Conservation (phyloP, 2,797 vertebrate genomes). For the Chloroceryle inda region DNA sequence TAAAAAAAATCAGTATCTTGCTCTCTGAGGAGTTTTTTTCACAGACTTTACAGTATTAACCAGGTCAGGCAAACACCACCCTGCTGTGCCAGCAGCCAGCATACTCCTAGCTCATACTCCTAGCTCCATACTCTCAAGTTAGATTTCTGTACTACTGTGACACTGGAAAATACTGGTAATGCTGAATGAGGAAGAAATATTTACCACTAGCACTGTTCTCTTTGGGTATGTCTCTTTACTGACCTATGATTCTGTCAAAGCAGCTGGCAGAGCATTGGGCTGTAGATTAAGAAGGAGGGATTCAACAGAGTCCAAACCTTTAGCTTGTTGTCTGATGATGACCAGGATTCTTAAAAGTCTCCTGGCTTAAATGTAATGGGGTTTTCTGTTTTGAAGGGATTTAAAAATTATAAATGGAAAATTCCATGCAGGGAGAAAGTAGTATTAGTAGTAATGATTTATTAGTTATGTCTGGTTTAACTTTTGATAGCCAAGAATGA, state of each 20-base stretch:
- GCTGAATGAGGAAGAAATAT: background rate
- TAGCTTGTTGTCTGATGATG: background rate
- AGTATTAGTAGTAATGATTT: background rate
- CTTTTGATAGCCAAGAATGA: background rate
- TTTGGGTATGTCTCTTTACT: background rate
- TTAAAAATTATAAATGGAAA: background rate
- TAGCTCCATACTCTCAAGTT: background rate
- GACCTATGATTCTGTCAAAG: background rate
- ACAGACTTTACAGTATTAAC: background rate
- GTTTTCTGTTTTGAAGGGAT: background rate
- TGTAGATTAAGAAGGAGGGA: background rate
- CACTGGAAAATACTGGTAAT: background rate
- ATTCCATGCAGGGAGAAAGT: background rate
- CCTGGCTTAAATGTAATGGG: background rate
- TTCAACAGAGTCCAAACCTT: background rate
- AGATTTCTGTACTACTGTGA: background rate
- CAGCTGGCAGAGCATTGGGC: fast-evolving
- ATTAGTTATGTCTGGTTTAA: background rate
- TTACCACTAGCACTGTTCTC: background rate
- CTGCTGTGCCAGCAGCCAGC: background rate
- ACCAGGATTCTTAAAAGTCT: background rate
- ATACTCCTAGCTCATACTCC: background rate
- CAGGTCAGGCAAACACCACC: background rate
- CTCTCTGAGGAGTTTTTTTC: background rate
- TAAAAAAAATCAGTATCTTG: background rate